Evolutionary conservation across 2,888 invertebrate species (phyloP).

Genomic region (Plutella xylostella): DNA sequence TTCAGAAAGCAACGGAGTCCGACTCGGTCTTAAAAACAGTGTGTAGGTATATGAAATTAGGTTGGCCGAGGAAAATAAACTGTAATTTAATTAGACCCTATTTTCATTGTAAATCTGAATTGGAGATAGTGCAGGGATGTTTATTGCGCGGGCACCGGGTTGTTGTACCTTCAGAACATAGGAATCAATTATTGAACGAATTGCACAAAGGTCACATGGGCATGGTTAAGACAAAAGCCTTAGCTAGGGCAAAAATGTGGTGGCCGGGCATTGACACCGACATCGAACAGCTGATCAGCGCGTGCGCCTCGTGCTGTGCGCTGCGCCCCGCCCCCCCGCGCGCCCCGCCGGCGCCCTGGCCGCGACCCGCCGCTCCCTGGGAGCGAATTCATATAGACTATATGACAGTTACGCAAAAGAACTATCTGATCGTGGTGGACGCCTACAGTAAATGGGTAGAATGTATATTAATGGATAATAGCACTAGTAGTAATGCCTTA

Average conservation of each 20-base stretch:
- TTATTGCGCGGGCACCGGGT: conserved; percentile 1
- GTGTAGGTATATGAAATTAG: no score
- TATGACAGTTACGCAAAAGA: not conserved
- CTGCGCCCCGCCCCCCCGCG: not conserved
- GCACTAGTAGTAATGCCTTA: not conserved
- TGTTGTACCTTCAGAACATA: not conserved
- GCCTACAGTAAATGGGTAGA: not conserved
- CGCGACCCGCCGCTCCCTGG: not conserved
- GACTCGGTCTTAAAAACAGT: conserved; percentile 1
- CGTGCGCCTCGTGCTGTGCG: not conserved
- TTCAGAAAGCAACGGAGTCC: not conserved
- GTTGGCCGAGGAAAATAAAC: no score
- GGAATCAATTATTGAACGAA: no score
- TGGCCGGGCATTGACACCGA: conserved; percentile 1
- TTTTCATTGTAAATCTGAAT: not conserved
- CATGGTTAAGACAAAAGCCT: not conserved
- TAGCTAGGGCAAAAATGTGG: conserved; percentile 1
- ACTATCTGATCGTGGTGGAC: not conserved
- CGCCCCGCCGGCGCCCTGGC: no score
- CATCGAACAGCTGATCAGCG: not conserved
- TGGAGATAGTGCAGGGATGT: not conserved
- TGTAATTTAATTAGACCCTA: not conserved
- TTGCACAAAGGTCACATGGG: not conserved
- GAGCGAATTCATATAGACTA: conserved; percentile 1
- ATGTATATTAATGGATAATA: not conserved